Evolutionary conservation across 2,888 invertebrate species (phyloP).

Genomic region (Eudemis profundana): DNA sequence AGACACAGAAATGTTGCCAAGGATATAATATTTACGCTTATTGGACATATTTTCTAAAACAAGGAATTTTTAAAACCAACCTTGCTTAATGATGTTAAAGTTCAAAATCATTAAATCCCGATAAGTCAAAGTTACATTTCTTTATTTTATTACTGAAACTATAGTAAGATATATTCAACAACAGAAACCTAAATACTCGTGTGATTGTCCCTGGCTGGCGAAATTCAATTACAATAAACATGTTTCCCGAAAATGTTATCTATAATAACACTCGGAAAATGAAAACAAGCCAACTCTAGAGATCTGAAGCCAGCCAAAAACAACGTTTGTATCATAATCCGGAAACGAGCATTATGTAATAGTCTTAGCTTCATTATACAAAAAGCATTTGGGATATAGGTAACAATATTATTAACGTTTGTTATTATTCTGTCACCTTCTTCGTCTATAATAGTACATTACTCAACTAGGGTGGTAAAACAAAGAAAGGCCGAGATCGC

Average conservation of each 20-base stretch:
- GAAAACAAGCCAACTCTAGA: constrained; percentile 59
- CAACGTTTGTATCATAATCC: constrained; percentile 16
- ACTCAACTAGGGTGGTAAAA: no score
- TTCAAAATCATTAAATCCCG: no score
- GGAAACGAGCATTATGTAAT: constrained; percentile 18
- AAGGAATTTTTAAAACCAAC: no score
- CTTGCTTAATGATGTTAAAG: no score
- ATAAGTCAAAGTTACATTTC: no score
- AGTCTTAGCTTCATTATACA: constrained; percentile 9
- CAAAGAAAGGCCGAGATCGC: no score
- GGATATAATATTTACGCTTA: no score
- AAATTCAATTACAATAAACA: constrained; percentile 15
- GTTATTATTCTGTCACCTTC: background rate
- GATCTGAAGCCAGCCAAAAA: constrained; percentile 27
- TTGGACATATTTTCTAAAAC: no score
- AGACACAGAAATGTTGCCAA: background rate
- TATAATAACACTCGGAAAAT: constrained; percentile 42
- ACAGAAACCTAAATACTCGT: no score
- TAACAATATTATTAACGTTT: background rate
- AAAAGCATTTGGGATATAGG: background rate
- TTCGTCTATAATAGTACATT: background rate
- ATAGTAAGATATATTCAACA: no score
- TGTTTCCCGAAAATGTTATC: constrained; percentile 9
- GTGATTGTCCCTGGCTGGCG: background rate
- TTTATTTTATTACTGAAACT: no score